Evolutionary conservation across 2,113 vertebrate genomes (phyloP).

Genomic region (Eptesicus fuscus): DNA sequence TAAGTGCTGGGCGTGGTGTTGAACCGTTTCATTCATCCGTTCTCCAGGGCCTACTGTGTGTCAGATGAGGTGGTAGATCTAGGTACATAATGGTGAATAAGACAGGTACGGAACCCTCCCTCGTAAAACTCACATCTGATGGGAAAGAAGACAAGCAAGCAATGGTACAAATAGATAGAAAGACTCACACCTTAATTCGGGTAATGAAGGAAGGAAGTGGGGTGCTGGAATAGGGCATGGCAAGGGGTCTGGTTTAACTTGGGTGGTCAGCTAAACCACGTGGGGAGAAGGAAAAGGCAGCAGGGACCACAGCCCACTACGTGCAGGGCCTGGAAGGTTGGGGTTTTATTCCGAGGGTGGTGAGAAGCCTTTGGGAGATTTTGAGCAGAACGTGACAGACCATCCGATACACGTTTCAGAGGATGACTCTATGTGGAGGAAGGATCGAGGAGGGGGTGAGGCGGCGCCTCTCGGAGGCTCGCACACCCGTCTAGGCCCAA

Average conservation of each 20-base stretch:
- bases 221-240: not conserved
- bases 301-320: accelerated
- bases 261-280: accelerated
- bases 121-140: accelerated
- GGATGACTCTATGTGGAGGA: accelerated
- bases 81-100: not conserved
- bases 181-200: not conserved
- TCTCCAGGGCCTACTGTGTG: not conserved
- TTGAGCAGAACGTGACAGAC: not conserved
- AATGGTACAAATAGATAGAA: no score
- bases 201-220: not conserved
- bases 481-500: accelerated
- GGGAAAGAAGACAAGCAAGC: not conserved
- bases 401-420: accelerated
- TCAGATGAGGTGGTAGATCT: not conserved
- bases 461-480: accelerated
- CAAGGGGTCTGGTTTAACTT: not conserved
- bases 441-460: accelerated
- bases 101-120: not conserved
- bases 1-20: no score
- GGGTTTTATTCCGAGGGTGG: not conserved
- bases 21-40: not conserved
- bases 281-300: not conserved
- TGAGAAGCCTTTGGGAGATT: not conserved
- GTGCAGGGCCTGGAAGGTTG: not conserved